These are phyloP conservation scores for Aphelocoma californica DNA, from an alignment of 2,797 vertebrate species.

Conservation along the genomic window DNA sequence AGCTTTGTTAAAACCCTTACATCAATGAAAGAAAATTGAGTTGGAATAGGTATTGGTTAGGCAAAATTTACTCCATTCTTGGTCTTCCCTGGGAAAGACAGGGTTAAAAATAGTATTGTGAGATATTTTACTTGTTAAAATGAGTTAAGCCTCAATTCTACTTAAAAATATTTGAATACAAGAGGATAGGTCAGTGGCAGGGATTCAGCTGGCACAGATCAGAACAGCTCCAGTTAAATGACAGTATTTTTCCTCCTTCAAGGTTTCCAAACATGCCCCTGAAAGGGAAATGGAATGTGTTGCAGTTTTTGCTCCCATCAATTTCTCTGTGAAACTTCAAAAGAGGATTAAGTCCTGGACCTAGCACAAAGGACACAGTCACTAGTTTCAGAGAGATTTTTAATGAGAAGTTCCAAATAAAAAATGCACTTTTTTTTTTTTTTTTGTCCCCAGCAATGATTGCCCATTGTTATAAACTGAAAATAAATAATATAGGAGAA, in stretches of 20 bases:
- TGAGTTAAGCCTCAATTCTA: neutral
- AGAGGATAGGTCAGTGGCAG: neutral
- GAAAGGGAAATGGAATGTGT: neutral
- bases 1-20: neutral
- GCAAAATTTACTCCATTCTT: neutral
- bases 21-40: neutral
- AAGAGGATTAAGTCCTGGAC: neutral
- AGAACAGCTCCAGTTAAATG: neutral
- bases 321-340: neutral
- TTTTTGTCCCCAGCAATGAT: neutral
- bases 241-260: neutral
- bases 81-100: neutral
- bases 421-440: neutral
- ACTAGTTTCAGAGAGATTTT: neutral
- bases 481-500: constrained; percentile 1
- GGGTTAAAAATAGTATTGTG: neutral
- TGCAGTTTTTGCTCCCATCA: neutral
- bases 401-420: neutral
- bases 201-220: neutral
- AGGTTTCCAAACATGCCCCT: neutral
- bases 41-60: neutral
- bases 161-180: neutral
- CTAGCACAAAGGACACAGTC: neutral
- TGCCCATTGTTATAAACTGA: neutral
- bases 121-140: neutral